phyloP scores from a whole-genome alignment of 2,888 invertebrate genomes.

The Pseudococcus longispinus region DNA sequence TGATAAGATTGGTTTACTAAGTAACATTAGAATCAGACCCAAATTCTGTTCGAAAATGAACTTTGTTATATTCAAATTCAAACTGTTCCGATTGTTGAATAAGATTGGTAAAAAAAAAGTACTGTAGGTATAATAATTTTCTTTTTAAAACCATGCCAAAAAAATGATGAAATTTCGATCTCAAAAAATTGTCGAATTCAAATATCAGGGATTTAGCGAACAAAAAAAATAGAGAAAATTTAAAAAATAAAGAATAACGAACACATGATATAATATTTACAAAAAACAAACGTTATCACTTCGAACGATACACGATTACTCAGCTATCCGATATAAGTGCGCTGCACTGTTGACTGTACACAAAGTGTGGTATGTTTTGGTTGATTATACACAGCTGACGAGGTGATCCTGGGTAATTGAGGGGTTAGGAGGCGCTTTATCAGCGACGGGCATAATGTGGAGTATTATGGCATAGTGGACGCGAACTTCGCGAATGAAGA shows the following conservation, averaged over 20 bases:
- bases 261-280: too few relatives aligned
- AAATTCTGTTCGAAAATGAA: neutral
- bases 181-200: too few relatives aligned
- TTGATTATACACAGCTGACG: conserved; percentile 6
- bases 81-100: too few relatives aligned
- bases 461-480: neutral
- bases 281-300: neutral
- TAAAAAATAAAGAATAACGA: too few relatives aligned
- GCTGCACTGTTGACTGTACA: too few relatives aligned
- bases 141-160: too few relatives aligned
- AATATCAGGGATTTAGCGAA: too few relatives aligned
- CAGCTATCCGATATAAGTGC: neutral
- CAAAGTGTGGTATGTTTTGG: neutral
- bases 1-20: neutral
- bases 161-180: too few relatives aligned
- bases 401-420: neutral
- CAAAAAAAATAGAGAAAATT: too few relatives aligned
- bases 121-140: too few relatives aligned
- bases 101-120: too few relatives aligned
- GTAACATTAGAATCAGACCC: neutral
- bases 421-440: neutral
- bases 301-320: neutral
- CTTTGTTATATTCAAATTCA: neutral
- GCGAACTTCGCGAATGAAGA: neutral
- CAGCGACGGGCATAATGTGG: neutral